Conservation (phyloP, 2,888 invertebrate species). For the Eupithecia vulgata region DNA sequence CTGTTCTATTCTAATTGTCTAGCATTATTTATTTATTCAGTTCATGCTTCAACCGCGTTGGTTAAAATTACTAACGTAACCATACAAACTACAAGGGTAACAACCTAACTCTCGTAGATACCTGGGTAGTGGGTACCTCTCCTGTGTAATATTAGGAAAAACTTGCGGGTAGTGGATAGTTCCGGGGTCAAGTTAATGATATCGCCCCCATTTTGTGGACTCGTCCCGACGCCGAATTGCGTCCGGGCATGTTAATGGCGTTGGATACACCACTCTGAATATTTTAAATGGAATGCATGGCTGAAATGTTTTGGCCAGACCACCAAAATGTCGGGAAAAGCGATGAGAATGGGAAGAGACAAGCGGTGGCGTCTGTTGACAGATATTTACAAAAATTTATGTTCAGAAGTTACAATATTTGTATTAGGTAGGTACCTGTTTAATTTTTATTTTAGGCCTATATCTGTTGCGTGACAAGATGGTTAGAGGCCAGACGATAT, state of each 20-base stretch:
- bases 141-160: constrained; percentile 80
- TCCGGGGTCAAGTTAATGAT: constrained; percentile 82
- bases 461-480: too few relatives aligned
- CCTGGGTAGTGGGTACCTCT: constrained; percentile 70
- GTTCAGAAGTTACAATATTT: too few relatives aligned
- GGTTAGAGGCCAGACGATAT: too few relatives aligned
- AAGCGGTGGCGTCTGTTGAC: neutral
- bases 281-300: constrained; percentile 58
- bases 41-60: neutral
- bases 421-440: too few relatives aligned
- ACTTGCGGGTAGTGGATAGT: constrained; percentile 77
- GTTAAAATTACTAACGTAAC: neutral
- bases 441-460: too few relatives aligned
- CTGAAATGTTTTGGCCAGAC: constrained; percentile 2
- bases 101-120: constrained; percentile 58
- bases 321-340: neutral
- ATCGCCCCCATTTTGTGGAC: constrained; percentile 81
- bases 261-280: constrained; percentile 81
- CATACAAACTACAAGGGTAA: constrained; percentile 42
- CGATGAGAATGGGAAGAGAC: neutral
- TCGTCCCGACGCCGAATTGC: constrained; percentile 77
- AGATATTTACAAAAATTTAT: neutral
- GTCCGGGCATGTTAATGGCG: constrained; percentile 81
- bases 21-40: neutral
- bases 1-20: too few relatives aligned